These are phyloP conservation scores for Priapulus caudatus DNA, from an alignment of 2,888 invertebrate genomes.

Conservation along the genomic window DNA sequence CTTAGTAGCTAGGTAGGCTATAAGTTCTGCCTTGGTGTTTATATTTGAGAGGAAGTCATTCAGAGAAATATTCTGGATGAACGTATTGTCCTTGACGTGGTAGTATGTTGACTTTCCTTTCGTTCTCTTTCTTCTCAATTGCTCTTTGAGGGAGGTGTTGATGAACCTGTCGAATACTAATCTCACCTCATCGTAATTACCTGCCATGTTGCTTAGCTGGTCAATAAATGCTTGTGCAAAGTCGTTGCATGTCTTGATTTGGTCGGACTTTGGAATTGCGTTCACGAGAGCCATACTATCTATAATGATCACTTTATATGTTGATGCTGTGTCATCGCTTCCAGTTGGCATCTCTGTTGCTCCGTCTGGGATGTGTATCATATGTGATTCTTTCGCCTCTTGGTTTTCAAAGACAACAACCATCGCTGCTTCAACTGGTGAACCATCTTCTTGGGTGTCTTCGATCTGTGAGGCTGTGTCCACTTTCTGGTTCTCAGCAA, in stretches of 20 bases:
- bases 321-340: too few species aligned
- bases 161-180: constrained; percentile 16
- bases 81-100: constrained; percentile 14
- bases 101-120: constrained; percentile 16
- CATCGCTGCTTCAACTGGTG: too few species aligned
- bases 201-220: constrained; percentile 14
- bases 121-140: constrained; percentile 15
- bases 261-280: constrained; percentile 11
- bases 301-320: constrained; percentile 15
- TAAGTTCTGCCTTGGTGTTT: constrained; percentile 14
- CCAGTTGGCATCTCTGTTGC: background rate
- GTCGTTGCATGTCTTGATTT: constrained; percentile 14
- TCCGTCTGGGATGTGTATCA: too few species aligned
- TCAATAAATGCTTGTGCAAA: constrained; percentile 13
- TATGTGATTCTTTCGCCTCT: too few species aligned
- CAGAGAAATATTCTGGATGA: constrained; percentile 16
- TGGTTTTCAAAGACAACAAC: too few species aligned
- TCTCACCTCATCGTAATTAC: constrained; percentile 14
- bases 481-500: too few species aligned
- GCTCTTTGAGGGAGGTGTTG: constrained; percentile 12
- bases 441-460: too few species aligned
- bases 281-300: constrained; percentile 16
- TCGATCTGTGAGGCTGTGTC: too few species aligned
- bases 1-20: constrained; percentile 14
- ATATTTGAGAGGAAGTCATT: constrained; percentile 16